Percentiles rank a stretch among this genome's conserved stretches.
These are phyloP conservation scores for Polypedilum pembai DNA, from an alignment of 1,140 invertebrate genomes.

Conservation along the genomic window DNA sequence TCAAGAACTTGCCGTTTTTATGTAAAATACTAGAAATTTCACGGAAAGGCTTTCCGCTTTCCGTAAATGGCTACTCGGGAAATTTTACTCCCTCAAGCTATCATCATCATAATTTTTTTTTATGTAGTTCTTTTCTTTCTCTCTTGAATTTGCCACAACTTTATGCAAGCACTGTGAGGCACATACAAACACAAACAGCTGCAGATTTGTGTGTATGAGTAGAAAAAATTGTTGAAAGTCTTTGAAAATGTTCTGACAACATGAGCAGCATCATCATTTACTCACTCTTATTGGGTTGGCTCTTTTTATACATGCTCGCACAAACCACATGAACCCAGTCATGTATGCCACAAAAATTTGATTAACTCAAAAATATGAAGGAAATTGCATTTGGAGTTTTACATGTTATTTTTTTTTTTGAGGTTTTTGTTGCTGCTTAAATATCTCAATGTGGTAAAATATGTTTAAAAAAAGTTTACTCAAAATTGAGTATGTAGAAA, in stretches of 20 bases:
- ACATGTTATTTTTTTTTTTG: neutral
- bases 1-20: too few relatives aligned
- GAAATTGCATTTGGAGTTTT: neutral
- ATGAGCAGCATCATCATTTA: neutral
- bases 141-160: neutral
- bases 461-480: neutral
- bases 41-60: too few relatives aligned
- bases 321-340: constrained; percentile 17
- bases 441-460: neutral
- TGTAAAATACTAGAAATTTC: too few relatives aligned
- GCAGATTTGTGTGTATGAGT: neutral
- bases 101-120: constrained; percentile 18
- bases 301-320: neutral
- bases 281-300: neutral
- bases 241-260: neutral
- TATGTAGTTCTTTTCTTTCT: neutral
- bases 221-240: neutral
- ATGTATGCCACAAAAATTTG: constrained; percentile 24
- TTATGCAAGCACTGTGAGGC: neutral
- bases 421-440: neutral
- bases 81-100: too few relatives aligned
- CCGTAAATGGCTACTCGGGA: too few relatives aligned
- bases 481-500: too few relatives aligned
- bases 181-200: too few relatives aligned
- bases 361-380: constrained; percentile 25